A percentile compares a stretch with the other conserved stretches of the same genome.
Conservation (phyloP, 35 echinoderm and acorn worm genomes). For the Ptychodera flava region DNA sequence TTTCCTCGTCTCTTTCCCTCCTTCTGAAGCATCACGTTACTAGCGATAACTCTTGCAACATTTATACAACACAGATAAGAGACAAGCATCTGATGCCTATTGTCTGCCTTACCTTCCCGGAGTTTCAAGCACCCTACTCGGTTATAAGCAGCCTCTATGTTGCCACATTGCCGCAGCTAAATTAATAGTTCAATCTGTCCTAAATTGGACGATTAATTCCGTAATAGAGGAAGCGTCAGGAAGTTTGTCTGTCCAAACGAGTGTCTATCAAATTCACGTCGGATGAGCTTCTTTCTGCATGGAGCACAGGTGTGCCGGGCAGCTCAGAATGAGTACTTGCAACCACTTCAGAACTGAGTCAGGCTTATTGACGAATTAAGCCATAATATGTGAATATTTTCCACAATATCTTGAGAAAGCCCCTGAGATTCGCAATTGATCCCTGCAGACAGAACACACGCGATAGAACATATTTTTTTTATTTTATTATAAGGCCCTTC, state of each 20-base stretch:
- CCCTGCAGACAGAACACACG: no score
- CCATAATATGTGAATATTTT: not conserved
- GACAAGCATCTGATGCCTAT: no score
- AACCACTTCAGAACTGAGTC: not conserved
- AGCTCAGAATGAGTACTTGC: not conserved
- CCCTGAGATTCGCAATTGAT: no score
- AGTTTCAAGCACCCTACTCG: no score
- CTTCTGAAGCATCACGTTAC: no score
- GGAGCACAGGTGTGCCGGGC: not conserved
- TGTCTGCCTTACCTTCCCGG: no score
- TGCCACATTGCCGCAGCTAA: not conserved
- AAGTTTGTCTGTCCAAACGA: not conserved
- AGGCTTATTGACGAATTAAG: not conserved
- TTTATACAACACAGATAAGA: no score
- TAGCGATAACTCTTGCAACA: no score
- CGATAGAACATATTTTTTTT: no score
- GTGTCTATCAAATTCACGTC: not conserved
- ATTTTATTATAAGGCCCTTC: no score
- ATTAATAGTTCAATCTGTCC: not conserved
- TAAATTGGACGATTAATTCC: not conserved
- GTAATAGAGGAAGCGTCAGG: not conserved
- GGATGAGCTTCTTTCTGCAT: not conserved
- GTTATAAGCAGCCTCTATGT: no score
- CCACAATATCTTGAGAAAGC: not conserved
- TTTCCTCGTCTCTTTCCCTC: no score